Conservation (phyloP, 2,888 invertebrate genomes). For the Rhamnusium bicolor region DNA sequence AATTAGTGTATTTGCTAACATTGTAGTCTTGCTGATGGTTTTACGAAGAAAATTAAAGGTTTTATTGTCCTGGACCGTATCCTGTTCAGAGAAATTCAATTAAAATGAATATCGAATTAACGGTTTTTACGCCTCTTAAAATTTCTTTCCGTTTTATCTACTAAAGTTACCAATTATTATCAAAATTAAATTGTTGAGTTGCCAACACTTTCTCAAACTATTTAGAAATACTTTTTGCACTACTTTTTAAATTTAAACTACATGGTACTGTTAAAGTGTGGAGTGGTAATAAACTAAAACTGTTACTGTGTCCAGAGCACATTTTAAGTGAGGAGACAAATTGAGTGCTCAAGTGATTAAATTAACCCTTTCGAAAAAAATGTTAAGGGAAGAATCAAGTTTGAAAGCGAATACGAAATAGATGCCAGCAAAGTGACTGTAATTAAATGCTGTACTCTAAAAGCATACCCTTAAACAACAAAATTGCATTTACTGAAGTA, state of each 20-base stretch:
- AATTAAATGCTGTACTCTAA: constrained; percentile 44
- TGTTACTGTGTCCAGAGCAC: constrained; percentile 19
- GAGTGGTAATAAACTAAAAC: constrained; percentile 9
- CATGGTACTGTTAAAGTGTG: not conserved
- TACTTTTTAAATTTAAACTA: not conserved
- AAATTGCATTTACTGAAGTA: constrained; percentile 39
- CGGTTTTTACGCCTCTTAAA: no score
- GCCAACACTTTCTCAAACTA: no score
- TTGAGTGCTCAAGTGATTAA: constrained; percentile 32
- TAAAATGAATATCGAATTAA: no score
- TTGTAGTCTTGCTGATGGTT: no score
- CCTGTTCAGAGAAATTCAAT: no score
- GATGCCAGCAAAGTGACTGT: constrained; percentile 37
- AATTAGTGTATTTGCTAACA: no score
- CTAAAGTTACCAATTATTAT: no score
- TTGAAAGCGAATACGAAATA: constrained; percentile 36
- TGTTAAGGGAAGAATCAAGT: constrained; percentile 35
- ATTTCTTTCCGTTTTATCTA: no score
- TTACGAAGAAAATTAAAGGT: no score
- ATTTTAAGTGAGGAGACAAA: constrained; percentile 36
- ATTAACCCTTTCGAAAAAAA: constrained; percentile 35
- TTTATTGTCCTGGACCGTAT: no score
- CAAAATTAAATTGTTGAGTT: no score
- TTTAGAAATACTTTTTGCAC: not conserved
- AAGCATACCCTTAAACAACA: constrained; percentile 43